These are phyloP conservation scores for Holothuria glaberrima DNA, from an alignment of 35 echinoderm and acorn worm genomes.

Conservation along the genomic window DNA sequence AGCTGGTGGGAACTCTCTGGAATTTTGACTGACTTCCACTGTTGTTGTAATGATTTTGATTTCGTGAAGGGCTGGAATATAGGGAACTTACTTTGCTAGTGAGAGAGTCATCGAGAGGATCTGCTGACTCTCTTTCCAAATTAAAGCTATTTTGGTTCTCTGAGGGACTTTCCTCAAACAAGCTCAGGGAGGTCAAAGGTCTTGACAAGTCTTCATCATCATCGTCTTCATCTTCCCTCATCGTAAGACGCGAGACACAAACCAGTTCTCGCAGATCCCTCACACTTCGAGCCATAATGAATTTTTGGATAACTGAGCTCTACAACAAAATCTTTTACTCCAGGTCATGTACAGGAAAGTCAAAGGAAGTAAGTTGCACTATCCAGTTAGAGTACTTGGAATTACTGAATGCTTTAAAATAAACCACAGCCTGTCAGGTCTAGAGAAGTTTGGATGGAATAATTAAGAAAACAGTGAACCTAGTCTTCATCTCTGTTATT, in stretches of 20 bases:
- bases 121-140: too few species aligned
- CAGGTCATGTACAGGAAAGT: too few species aligned
- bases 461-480: too few species aligned
- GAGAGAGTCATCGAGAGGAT: too few species aligned
- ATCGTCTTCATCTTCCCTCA: constrained; percentile 91
- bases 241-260: constrained; percentile 90
- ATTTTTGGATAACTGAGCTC: not conserved
- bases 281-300: constrained; percentile 81
- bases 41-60: too few species aligned
- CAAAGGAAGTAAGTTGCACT: too few species aligned
- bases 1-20: not conserved
- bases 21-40: constrained; percentile 17
- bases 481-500: constrained; percentile 35
- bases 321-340: not conserved
- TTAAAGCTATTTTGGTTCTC: not conserved
- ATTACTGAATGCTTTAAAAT: too few species aligned
- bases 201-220: constrained; percentile 80
- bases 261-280: constrained; percentile 93
- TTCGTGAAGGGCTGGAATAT: too few species aligned
- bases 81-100: not conserved
- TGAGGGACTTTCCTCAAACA: constrained; percentile 73
- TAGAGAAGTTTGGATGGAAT: too few species aligned
- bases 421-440: too few species aligned
- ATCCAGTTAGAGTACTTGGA: too few species aligned
- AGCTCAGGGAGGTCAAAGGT: constrained; percentile 85